phyloP scores from a whole-genome alignment of 2,888 invertebrate species.

The Cheilosia grossa region DNA sequence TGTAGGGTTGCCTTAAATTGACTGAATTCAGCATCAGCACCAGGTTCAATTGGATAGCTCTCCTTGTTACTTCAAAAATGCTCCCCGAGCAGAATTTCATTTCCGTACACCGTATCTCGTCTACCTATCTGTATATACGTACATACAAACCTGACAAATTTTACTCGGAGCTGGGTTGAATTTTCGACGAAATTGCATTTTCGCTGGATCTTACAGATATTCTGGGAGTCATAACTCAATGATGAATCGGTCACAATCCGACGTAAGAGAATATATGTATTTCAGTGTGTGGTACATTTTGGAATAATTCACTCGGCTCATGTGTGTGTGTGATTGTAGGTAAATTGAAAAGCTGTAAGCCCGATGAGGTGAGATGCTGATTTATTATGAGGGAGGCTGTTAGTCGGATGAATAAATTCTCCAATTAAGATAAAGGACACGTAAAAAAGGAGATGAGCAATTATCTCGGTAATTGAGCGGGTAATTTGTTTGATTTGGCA shows the following conservation, averaged over 20 bases:
- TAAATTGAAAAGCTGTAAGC: slow-evolving; percentile 49
- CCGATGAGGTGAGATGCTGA: slow-evolving; percentile 1
- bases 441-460: slow-evolving; percentile 25
- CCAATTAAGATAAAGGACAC: slow-evolving; percentile 42
- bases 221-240: slow-evolving; percentile 53
- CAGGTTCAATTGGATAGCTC: slow-evolving; percentile 19
- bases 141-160: slow-evolving; percentile 40
- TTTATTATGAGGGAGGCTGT: slow-evolving; percentile 23
- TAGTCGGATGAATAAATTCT: slow-evolving; percentile 32
- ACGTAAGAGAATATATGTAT: neutral
- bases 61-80: slow-evolving; percentile 15
- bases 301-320: neutral
- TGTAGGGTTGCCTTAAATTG: slow-evolving; percentile 39
- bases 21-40: slow-evolving; percentile 26
- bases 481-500: slow-evolving; percentile 39
- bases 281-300: neutral
- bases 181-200: slow-evolving; percentile 57
- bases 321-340: neutral
- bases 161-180: neutral
- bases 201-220: slow-evolving; percentile 52
- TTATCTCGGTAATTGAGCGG: slow-evolving; percentile 44
- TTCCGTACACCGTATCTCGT: slow-evolving; percentile 24
- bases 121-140: neutral
- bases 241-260: slow-evolving; percentile 54
- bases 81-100: slow-evolving; percentile 41